A percentile compares a stretch with the other conserved stretches of the same genome.
Evolutionary conservation across 2,888 invertebrate genomes (phyloP).

Genomic region (Heteromurus nitidus): DNA sequence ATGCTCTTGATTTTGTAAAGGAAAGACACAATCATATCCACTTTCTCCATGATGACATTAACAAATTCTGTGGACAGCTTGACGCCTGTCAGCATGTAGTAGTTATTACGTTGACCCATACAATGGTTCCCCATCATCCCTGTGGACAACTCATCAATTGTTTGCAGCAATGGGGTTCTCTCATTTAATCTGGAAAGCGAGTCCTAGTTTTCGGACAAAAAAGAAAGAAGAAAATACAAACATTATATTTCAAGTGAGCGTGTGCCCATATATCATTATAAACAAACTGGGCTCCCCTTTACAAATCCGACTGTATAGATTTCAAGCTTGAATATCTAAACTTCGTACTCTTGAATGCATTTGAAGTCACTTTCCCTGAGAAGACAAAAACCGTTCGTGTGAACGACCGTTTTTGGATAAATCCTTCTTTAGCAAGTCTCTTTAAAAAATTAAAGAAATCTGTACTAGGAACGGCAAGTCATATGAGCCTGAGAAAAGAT

Average conservation of each 20-base stretch:
- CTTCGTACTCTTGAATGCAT: neutral
- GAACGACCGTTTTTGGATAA: neutral
- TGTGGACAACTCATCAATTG: slow-evolving; percentile 65
- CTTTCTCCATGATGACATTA: slow-evolving; percentile 67
- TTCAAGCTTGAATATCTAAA: slow-evolving; percentile 6
- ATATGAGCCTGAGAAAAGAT: neutral
- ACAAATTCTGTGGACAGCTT: slow-evolving; percentile 64
- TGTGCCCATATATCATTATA: too few species aligned
- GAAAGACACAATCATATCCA: slow-evolving; percentile 68
- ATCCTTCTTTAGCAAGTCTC: neutral
- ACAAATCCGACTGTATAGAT: neutral
- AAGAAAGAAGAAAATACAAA: neutral
- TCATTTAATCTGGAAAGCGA: slow-evolving; percentile 47
- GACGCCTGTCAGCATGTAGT: slow-evolving; percentile 63
- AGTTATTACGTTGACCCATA: slow-evolving; percentile 46
- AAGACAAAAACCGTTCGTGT: neutral
- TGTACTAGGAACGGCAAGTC: neutral
- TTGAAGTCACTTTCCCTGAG: neutral
- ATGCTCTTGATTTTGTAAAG: slow-evolving; percentile 65
- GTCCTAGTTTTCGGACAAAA: slow-evolving; percentile 33
- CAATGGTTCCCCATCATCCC: slow-evolving; percentile 63
- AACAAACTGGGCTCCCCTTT: neutral
- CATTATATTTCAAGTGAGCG: neutral
- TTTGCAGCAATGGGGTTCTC: slow-evolving; percentile 46
- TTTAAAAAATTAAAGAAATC: neutral